Conservation (phyloP, 2,113 vertebrate species). For the Cinclus mexicanus region DNA sequence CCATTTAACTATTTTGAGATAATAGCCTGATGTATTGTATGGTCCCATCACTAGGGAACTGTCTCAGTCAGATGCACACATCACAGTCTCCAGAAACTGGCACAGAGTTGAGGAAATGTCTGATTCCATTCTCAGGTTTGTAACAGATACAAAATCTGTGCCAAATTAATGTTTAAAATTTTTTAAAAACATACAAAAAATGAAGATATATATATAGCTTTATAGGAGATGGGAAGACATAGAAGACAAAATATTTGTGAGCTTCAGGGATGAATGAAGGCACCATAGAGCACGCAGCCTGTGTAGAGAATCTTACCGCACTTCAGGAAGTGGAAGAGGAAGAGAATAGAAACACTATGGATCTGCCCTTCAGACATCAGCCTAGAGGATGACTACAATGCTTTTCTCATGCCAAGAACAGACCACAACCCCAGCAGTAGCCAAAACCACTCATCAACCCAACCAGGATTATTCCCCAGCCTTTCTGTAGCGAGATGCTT, state of each 20-base stretch:
- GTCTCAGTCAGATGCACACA: neutral
- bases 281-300: neutral
- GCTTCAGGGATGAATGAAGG: neutral
- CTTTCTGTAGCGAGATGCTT: neutral
- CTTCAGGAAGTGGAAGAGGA: neutral
- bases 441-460: neutral
- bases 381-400: neutral
- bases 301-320: neutral
- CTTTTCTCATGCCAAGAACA: neutral
- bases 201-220: neutral
- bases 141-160: neutral
- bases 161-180: neutral
- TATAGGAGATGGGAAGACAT: neutral
- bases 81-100: neutral
- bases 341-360: neutral
- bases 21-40: neutral
- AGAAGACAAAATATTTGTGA: neutral
- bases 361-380: neutral
- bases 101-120: neutral
- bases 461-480: neutral
- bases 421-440: neutral
- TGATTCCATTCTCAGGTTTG: neutral
- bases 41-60: neutral
- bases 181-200: neutral
- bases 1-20: neutral